Evolutionary conservation across 2,797 vertebrate genomes (phyloP), one percentile per base, ranked within the genome.

Genomic region (Heliangelus exortis): DNA sequence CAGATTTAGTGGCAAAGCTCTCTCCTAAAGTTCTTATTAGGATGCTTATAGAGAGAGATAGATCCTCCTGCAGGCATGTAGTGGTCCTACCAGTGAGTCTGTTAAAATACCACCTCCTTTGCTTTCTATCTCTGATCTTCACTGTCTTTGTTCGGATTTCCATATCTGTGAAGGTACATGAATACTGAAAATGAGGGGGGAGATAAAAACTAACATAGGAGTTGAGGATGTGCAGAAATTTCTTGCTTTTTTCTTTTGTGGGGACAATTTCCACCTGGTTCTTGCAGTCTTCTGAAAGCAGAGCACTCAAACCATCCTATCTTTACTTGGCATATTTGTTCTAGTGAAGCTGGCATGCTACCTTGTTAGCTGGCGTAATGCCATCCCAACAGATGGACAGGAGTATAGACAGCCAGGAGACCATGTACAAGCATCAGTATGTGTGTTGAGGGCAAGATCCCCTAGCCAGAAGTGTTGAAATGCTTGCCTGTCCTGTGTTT

Each of bases 381-480:
- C 98, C 98, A 98, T 89, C 53, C 84, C 82, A 97, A 96, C 98
- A 98, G 98, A 98, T 98, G 98, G 97, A 96, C 96, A 95, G 95
- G 89, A 94, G 82, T 54, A 77, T 76, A 97, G 97, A 93, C 97
- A 96, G 97, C 96, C 95, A 97, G 95, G 95, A 97, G 96, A 97
- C 90, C 95, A 92, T 96, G 97, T 94, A 92, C 81, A 93, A 97
- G 93, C 94, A 94, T 96, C 95, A 94, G 88, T 92, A 88, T 91
- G 85, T 95, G 88, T 94, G 95, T 96, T 67, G 94, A 97, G 96
- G 97, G 96, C 26, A 73, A 85, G 96, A 87, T 96, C 96, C 96
- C 95, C 76, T 92, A 97, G 93, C 93, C 88, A 93, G 89, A 87
- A 95, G 87, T 80, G 84, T 76, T 95, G 88, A 95, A 96, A 96